Percentiles rank a stretch among this genome's conserved stretches.
Evolutionary conservation across 2,797 vertebrate genomes (phyloP).

Genomic region (Danio tinwini): DNA sequence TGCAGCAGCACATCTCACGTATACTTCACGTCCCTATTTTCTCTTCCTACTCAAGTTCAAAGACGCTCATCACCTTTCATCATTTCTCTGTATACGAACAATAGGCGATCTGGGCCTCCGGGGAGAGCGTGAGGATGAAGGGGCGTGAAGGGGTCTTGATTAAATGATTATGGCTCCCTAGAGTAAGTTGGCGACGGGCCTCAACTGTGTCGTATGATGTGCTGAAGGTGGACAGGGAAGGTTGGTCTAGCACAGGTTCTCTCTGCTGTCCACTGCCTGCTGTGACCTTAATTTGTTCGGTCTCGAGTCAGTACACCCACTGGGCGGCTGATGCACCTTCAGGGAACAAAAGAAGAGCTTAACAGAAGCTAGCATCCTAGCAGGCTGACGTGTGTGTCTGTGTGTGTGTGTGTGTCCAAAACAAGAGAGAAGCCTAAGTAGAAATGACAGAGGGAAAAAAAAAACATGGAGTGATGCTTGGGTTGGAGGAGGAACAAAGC

Average conservation of each 20-base stretch:
- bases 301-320: conserved; percentile 73
- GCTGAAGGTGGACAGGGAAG: conserved; percentile 47
- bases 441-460: conserved; percentile 61
- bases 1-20: conserved; percentile 56
- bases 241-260: conserved; percentile 45
- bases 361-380: conserved; percentile 50
- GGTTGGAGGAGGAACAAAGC: conserved; percentile 63
- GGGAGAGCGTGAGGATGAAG: conserved; percentile 50
- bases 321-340: conserved; percentile 70
- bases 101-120: conserved; percentile 63
- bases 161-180: conserved; percentile 64
- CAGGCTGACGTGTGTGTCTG: conserved; percentile 56
- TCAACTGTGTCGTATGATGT: conserved; percentile 38
- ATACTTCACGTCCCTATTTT: conserved; percentile 63
- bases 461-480: conserved; percentile 50
- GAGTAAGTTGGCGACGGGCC: conserved; percentile 62
- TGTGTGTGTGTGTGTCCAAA: conserved; percentile 46
- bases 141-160: conserved; percentile 39
- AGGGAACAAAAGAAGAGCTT: conserved; percentile 70
- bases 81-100: conserved; percentile 61
- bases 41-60: conserved; percentile 60
- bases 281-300: conserved; percentile 83
- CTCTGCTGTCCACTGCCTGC: conserved; percentile 61
- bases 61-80: conserved; percentile 64
- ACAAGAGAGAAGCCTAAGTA: conserved; percentile 55